These are phyloP conservation scores for Philaethria dido DNA, from an alignment of 2,888 invertebrate genomes.

Conservation along the genomic window DNA sequence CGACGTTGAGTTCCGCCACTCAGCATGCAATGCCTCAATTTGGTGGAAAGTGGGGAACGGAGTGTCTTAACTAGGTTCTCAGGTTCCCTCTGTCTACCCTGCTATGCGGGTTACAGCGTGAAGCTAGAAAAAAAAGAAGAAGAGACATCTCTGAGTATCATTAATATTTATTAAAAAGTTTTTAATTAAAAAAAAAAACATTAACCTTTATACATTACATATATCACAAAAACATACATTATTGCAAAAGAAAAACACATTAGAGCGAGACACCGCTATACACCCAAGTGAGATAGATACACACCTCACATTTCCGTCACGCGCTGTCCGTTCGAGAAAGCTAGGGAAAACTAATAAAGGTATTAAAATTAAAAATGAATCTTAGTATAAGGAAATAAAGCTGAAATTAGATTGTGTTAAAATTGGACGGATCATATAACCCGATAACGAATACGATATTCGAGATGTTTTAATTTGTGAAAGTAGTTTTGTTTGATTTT, in stretches of 20 bases:
- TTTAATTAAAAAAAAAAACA: not conserved
- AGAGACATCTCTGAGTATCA: not conserved
- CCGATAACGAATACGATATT: slow-evolving; percentile 37
- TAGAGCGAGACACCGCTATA: not conserved
- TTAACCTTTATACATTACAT: not conserved
- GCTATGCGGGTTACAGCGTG: no score
- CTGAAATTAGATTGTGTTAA: not conserved
- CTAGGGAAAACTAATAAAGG: slow-evolving; percentile 44
- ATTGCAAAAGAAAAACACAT: not conserved
- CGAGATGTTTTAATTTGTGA: slow-evolving; percentile 29
- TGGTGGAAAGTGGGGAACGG: no score
- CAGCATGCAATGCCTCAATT: no score
- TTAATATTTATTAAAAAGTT: not conserved
- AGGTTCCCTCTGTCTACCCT: no score
- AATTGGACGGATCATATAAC: slow-evolving; percentile 34
- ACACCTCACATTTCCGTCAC: slow-evolving; percentile 43
- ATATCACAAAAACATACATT: not conserved
- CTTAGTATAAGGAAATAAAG: not conserved
- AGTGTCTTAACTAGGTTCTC: no score
- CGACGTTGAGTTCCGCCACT: no score
- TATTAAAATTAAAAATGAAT: slow-evolving; percentile 30
- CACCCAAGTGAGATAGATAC: slow-evolving; percentile 20
- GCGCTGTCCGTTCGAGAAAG: slow-evolving; percentile 49
- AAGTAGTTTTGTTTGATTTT: slow-evolving; percentile 13
- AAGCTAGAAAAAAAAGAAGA: not conserved